Evolutionary conservation across 2,797 vertebrate genomes (phyloP).

Genomic region (Phyllotis vaccarum): DNA sequence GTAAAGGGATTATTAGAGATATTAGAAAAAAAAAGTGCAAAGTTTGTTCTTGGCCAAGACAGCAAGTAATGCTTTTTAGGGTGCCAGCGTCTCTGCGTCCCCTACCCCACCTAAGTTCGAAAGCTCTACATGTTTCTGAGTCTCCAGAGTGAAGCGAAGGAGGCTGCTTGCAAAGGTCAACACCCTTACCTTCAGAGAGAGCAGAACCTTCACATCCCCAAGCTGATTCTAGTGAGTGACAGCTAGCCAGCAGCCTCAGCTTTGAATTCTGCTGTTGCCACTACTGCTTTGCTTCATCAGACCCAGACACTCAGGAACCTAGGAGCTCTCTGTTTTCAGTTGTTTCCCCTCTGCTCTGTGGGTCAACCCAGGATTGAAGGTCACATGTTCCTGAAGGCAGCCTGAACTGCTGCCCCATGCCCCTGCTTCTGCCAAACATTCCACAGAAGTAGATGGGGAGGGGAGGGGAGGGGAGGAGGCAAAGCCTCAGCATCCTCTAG

Average conservation of each 20-base stretch:
- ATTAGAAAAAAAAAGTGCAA: slow-evolving; percentile 63
- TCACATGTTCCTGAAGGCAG: neutral
- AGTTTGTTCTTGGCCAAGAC: slow-evolving; percentile 71
- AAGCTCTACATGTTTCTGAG: neutral
- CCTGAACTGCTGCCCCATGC: neutral
- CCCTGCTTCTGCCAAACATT: neutral
- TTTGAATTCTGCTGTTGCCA: neutral
- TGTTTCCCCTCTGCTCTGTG: neutral
- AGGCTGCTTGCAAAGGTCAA: slow-evolving; percentile 42
- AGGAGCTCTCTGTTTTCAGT: neutral
- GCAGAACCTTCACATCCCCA: no score
- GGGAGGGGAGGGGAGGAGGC: neutral
- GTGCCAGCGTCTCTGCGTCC: neutral
- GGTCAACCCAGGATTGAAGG: neutral
- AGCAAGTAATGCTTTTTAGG: slow-evolving; percentile 46
- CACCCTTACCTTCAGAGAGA: neutral
- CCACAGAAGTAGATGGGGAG: neutral
- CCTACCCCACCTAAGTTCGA: neutral
- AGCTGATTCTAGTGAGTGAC: neutral
- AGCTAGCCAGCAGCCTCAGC: neutral
- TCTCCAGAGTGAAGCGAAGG: neutral
- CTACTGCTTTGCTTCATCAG: slow-evolving; percentile 31
- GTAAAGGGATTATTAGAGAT: slow-evolving; percentile 82
- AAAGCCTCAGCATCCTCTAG: neutral
- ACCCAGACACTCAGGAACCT: neutral